phyloP scores from a whole-genome alignment of 2,888 invertebrate genomes.

The Tachina lurida region DNA sequence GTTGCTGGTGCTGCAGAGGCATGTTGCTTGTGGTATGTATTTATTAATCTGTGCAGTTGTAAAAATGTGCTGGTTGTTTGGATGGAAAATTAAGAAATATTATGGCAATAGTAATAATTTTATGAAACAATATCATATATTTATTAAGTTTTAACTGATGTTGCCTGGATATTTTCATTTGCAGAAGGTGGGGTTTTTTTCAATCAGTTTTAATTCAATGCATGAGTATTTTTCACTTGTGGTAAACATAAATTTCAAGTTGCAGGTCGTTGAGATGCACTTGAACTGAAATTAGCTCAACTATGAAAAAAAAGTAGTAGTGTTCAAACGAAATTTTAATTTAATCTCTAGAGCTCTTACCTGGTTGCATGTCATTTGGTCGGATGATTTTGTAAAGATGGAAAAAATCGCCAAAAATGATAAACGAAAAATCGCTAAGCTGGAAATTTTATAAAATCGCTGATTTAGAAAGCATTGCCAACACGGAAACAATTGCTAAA shows the following conservation, averaged over 20 bases:
- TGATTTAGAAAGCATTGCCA: no score
- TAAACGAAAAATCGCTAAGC: background rate
- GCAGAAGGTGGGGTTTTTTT: slow-evolving; percentile 59
- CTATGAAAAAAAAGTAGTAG: background rate
- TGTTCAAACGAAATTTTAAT: background rate
- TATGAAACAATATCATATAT: slow-evolving; percentile 70
- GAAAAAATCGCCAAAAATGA: background rate
- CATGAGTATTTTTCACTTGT: background rate
- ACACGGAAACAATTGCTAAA: no score
- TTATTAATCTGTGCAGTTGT: slow-evolving; percentile 49
- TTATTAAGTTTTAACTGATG: slow-evolving; percentile 57
- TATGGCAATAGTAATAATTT: slow-evolving; percentile 69
- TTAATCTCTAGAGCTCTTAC: background rate
- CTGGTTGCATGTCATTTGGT: background rate
- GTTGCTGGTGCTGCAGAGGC: slow-evolving; percentile 19
- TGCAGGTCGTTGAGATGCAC: slow-evolving; percentile 56
- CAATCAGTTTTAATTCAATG: slow-evolving; percentile 1
- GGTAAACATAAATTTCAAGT: slow-evolving; percentile 52
- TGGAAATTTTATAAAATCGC: no score
- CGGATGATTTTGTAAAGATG: background rate
- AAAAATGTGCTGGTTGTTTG: slow-evolving; percentile 41
- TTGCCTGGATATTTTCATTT: slow-evolving; percentile 45
- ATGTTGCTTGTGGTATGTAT: slow-evolving; percentile 53
- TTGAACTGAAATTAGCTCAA: slow-evolving; percentile 18
- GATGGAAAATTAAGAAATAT: slow-evolving; percentile 70